Evolutionary conservation across 2,888 invertebrate genomes (phyloP), one percentile per base, ranked within the genome.

Genomic region (Amphipyra tragopoginis): DNA sequence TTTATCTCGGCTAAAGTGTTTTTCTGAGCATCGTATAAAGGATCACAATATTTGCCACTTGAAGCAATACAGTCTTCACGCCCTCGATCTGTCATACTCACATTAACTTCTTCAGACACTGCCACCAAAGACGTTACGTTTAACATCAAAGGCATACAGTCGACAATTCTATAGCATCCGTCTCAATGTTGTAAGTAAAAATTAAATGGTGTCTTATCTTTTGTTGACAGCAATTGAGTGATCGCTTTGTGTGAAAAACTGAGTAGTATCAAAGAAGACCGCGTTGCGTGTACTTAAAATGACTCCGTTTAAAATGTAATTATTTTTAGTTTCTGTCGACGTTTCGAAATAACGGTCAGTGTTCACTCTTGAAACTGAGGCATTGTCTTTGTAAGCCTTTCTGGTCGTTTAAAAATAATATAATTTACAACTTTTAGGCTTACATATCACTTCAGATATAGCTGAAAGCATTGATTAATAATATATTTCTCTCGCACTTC

Each of bases 141-240:
- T 71, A 63, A 63, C 61, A 65, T 67, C 67, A 74, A 75, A 64
- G 67, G 29, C 55, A 60, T 69, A 65, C 54, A 72, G 72, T 65
- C 48, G 59, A 73, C 52, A 68, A 64, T 79, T 50, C 55, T 34
- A 43, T 38, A 63, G 29, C 61, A 65, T 50, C 43, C 1, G 36
- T 64, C 55, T 53, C 69, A 60, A 74, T 73, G 74, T 69, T 66
- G 61, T 72, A 65, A 77, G 77, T 80, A 75, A 81, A 83, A 86
- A 85, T 82, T 83, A 82, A 84, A 85, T 86, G 83, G 83, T 79
- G 80, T 72, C 80, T 86, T 86, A 88, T 89, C 84, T 81, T 81
- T 65, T 62, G 73, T 82, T 85, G 88, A 85, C 86, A 86, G 82
- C 81, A 68, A 82, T 82, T 83, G 86, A 87, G 79, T 84, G 84